Evolutionary conservation across 35 echinoderm and acorn worm genomes (phyloP).

Genomic region (Eucidaris tribuloides): DNA sequence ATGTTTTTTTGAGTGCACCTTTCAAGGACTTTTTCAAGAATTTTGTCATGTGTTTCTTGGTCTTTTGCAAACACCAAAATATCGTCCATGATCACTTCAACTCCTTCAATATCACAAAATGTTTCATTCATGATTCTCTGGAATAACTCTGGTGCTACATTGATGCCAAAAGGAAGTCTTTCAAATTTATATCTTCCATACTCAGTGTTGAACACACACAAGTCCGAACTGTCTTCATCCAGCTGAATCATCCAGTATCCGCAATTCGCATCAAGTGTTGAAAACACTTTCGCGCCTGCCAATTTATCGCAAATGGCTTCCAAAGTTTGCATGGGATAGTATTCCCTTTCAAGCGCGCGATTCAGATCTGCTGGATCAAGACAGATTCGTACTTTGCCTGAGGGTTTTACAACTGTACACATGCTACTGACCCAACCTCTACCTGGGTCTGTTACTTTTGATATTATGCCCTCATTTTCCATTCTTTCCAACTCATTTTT

Average conservation of each 20-base stretch:
- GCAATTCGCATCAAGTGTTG: conserved; percentile 58
- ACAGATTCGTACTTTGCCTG: conserved; percentile 28
- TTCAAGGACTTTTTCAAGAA: conserved; percentile 34
- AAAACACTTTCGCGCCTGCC: conserved; percentile 11
- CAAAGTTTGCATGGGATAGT: conserved; percentile 22
- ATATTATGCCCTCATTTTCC: background rate
- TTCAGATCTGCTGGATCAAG: conserved; percentile 15
- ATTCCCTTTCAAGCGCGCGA: background rate
- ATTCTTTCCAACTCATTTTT: background rate
- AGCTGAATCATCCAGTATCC: conserved; percentile 56
- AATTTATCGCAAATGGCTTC: background rate
- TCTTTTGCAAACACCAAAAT: conserved; percentile 37
- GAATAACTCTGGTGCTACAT: conserved; percentile 44
- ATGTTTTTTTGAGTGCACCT: conserved; percentile 20
- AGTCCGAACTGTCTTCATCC: conserved; percentile 33
- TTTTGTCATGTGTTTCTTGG: conserved; percentile 1
- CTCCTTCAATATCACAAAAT: conserved; percentile 54
- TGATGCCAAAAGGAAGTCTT: conserved; percentile 53
- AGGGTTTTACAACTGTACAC: background rate
- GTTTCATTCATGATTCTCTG: conserved; percentile 55
- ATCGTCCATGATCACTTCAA: conserved; percentile 49
- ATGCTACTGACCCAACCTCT: conserved; percentile 6
- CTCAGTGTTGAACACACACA: conserved; percentile 51
- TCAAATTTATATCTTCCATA: conserved; percentile 43
- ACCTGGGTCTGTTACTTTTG: background rate